Percentiles rank a stretch among this genome's conserved stretches.
phyloP scores from a whole-genome alignment of 2,113 vertebrate species.

The Paratilapia polleni region DNA sequence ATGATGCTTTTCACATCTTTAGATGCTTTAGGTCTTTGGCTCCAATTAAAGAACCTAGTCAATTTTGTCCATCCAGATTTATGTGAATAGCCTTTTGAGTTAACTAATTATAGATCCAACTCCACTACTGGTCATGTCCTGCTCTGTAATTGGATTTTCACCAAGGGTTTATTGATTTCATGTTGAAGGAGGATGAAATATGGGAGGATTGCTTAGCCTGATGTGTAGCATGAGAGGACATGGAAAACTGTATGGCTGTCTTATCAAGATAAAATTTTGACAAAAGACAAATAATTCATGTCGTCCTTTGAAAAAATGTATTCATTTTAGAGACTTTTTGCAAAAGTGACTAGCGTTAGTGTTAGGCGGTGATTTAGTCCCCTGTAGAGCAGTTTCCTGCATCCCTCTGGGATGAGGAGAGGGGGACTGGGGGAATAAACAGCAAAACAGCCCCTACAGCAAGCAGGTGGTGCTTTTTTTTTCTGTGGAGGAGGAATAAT shows the following conservation, averaged over 20 bases:
- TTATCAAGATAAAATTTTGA: not conserved
- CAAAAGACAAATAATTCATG: not conserved
- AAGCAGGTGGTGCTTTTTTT: slow-evolving; percentile 54
- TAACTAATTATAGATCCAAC: slow-evolving; percentile 45
- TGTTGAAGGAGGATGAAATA: slow-evolving; percentile 32
- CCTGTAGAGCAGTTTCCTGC: not conserved
- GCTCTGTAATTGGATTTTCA: slow-evolving; percentile 38
- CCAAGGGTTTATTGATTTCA: slow-evolving; percentile 43
- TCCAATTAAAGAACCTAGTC: slow-evolving; percentile 45
- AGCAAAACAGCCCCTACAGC: slow-evolving; percentile 32
- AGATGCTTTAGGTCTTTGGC: slow-evolving; percentile 28
- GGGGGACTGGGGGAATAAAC: slow-evolving; percentile 11
- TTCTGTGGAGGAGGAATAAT: slow-evolving; percentile 56
- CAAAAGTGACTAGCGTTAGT: not conserved
- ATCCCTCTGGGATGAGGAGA: not conserved
- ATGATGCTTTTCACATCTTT: not conserved
- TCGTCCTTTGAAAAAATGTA: not conserved
- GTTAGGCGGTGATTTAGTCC: not conserved
- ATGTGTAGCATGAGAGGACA: not conserved
- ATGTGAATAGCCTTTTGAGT: slow-evolving; percentile 18
- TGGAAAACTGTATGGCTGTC: not conserved
- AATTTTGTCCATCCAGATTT: slow-evolving; percentile 15
- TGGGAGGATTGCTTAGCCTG: not conserved
- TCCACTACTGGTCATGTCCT: slow-evolving; percentile 36
- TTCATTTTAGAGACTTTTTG: not conserved